Evolutionary conservation across 2,113 vertebrate species (phyloP).

Genomic region (Telmatochromis bifrenatus): DNA sequence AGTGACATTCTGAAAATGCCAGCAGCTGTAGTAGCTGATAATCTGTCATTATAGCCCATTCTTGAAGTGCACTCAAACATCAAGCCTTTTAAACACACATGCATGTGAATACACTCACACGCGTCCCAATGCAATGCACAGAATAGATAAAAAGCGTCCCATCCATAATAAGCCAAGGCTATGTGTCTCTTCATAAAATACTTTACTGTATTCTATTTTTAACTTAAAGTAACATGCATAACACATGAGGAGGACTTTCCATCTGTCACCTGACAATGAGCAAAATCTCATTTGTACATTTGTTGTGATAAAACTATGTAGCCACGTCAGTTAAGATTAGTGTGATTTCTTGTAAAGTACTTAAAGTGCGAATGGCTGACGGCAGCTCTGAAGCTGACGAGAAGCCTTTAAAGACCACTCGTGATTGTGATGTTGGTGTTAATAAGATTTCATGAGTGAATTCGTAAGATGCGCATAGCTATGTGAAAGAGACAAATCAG

Average conservation of each 20-base stretch:
- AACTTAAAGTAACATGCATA: neutral
- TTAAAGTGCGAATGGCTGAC: neutral
- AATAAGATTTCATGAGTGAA: neutral
- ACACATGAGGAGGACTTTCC: neutral
- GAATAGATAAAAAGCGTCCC: neutral
- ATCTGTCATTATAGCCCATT: constrained; percentile 42
- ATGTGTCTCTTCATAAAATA: neutral
- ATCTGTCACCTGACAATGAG: neutral
- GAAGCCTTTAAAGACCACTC: neutral
- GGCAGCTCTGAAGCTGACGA: neutral
- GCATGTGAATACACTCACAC: neutral
- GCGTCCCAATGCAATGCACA: neutral
- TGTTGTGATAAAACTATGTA: neutral
- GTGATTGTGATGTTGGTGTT: neutral
- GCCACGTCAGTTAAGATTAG: neutral
- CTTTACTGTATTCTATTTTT: neutral
- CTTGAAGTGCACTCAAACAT: constrained; percentile 32
- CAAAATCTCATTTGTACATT: neutral
- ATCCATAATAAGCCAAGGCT: neutral
- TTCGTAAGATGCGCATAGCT: neutral
- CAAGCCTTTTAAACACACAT: neutral
- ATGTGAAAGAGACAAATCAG: neutral
- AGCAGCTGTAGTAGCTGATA: constrained; percentile 47
- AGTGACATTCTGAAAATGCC: constrained; percentile 49
- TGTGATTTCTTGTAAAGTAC: neutral